These are phyloP conservation scores for Scolanthus callimorphus DNA, from an alignment of 92 coral and sea anemone genomes.

Conservation along the genomic window DNA sequence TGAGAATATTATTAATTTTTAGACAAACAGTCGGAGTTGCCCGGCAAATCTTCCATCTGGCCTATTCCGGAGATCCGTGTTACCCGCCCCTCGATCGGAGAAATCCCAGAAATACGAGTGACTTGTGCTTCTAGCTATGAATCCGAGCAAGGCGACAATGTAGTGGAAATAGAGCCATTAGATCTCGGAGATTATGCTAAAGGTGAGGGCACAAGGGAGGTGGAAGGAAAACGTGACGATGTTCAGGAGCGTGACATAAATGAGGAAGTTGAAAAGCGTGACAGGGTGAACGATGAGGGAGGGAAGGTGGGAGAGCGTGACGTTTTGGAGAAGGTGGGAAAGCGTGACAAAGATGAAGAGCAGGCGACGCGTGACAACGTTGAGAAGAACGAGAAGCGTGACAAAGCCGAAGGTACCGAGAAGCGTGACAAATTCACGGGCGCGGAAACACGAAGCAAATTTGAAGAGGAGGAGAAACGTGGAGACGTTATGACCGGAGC, in stretches of 20 bases:
- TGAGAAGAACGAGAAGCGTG: constrained; percentile 3
- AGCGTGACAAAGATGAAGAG: not conserved
- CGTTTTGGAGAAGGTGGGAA: not conserved
- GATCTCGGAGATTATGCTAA: constrained; percentile 17
- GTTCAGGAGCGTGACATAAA: too few species aligned
- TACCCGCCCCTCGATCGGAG: constrained; percentile 20
- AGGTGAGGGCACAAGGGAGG: too few species aligned
- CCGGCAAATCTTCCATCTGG: not conserved
- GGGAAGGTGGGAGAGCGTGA: not conserved
- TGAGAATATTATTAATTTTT: too few species aligned
- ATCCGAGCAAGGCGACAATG: not conserved
- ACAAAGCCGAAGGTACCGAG: too few species aligned
- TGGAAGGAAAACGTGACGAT: too few species aligned
- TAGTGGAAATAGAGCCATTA: constrained; percentile 22
- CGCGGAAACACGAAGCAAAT: too few species aligned
- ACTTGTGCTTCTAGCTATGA: not conserved
- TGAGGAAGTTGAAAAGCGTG: not conserved
- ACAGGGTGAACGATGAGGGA: not conserved
- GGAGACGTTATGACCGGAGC: not conserved
- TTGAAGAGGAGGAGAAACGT: not conserved
- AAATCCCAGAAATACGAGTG: constrained; percentile 12
- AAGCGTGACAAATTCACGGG: too few species aligned
- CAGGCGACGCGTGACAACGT: not conserved
- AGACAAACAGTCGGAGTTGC: too few species aligned
- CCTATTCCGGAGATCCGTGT: constrained; percentile 27